Evolutionary conservation across 2,797 vertebrate species (phyloP).

Genomic region (Xiphophorus birchmanni): DNA sequence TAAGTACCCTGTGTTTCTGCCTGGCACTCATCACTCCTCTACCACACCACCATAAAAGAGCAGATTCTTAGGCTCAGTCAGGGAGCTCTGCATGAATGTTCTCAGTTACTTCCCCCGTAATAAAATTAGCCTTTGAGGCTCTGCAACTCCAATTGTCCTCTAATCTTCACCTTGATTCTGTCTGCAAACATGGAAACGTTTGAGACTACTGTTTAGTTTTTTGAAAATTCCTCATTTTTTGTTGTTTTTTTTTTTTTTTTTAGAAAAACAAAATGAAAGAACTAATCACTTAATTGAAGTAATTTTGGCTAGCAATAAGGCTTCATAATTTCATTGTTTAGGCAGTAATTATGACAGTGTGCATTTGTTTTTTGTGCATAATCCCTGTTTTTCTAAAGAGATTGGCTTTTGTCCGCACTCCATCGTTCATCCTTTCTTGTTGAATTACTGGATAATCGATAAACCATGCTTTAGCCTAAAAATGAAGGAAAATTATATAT

Average conservation of each 20-base stretch:
- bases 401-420: slow-evolving; percentile 24
- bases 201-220: background rate
- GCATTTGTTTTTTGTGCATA: background rate
- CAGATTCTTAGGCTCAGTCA: slow-evolving; percentile 59
- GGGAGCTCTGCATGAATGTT: slow-evolving; percentile 32
- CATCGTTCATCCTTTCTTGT: slow-evolving; percentile 53
- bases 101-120: slow-evolving; percentile 13
- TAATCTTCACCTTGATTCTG: slow-evolving; percentile 15
- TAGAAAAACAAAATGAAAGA: too few species aligned
- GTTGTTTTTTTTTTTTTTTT: background rate
- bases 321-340: background rate
- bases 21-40: slow-evolving; percentile 66
- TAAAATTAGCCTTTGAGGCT: background rate
- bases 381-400: background rate
- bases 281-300: background rate
- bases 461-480: slow-evolving; percentile 50
- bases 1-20: slow-evolving; percentile 69
- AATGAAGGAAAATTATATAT: slow-evolving; percentile 61
- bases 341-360: background rate
- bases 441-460: slow-evolving; percentile 67
- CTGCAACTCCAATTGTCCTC: slow-evolving; percentile 1
- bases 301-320: background rate
- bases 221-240: background rate
- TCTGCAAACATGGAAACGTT: background rate
- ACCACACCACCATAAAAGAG: slow-evolving; percentile 36